Percentiles rank a stretch among this genome's conserved stretches.
Conservation (phyloP, 2,888 invertebrate species). For the Pollenia angustigena region DNA sequence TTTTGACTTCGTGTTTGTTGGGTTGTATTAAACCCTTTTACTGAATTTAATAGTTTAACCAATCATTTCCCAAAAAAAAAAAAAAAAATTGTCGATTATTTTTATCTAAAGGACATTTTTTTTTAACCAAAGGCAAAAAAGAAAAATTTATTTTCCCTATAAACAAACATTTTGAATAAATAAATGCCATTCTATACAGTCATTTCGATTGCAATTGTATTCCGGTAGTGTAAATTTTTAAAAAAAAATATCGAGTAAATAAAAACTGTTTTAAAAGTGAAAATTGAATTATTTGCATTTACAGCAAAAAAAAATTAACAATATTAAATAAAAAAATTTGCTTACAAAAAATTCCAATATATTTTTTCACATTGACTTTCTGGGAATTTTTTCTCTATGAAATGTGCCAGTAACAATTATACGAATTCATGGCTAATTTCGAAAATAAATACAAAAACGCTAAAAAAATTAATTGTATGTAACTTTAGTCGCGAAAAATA, state of each 20-base stretch:
- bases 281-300: constrained; percentile 67
- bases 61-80: background rate
- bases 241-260: background rate
- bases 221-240: constrained; percentile 11
- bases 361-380: constrained; percentile 4
- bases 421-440: constrained; percentile 63
- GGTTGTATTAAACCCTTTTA: background rate
- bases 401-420: constrained; percentile 55
- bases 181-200: constrained; percentile 50
- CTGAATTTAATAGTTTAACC: constrained; percentile 5
- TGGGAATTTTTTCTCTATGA: constrained; percentile 26
- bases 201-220: constrained; percentile 46
- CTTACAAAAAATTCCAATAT: constrained; percentile 12
- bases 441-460: constrained; percentile 21
- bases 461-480: background rate
- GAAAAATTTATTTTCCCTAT: constrained; percentile 54
- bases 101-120: constrained; percentile 35
- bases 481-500: constrained; percentile 2
- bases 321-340: constrained; percentile 42
- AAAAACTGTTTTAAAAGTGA: constrained; percentile 65
- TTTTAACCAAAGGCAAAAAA: background rate
- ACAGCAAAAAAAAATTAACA: constrained; percentile 26
- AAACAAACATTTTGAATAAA: constrained; percentile 65
- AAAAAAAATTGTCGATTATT: background rate
- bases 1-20: too few species aligned